Percentiles rank a stretch among this genome's conserved stretches.
Evolutionary conservation across 2,888 invertebrate genomes (phyloP).

Genomic region (Lasioglossum malachurum): DNA sequence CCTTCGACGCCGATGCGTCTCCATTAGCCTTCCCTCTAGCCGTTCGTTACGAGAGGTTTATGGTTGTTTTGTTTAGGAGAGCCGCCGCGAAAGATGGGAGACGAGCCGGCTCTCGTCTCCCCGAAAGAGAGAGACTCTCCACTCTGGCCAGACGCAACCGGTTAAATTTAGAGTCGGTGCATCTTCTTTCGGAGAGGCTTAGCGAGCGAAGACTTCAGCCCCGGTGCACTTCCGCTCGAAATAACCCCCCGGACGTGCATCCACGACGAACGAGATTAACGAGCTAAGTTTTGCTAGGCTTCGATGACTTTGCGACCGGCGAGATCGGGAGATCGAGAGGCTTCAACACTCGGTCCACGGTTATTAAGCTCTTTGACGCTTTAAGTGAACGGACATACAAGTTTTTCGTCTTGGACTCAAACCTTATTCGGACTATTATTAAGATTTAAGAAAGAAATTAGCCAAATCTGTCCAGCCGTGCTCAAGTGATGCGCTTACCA

Average conservation of each 20-base stretch:
- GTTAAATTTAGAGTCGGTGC: conserved; percentile 64
- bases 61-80: conserved; percentile 32
- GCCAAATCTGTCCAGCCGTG: no score
- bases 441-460: no score
- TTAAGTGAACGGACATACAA: neutral
- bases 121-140: neutral
- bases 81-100: neutral
- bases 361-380: neutral
- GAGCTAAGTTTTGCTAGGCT: conserved; percentile 18
- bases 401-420: neutral
- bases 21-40: conserved; percentile 35
- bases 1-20: conserved; percentile 52
- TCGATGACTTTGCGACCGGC: conserved; percentile 30
- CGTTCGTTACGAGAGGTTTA: conserved; percentile 24
- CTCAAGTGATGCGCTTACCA: no score
- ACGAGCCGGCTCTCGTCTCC: neutral
- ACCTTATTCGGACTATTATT: no score
- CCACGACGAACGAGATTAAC: conserved; percentile 57
- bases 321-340: neutral
- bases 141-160: conserved; percentile 8
- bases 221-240: conserved; percentile 60
- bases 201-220: conserved; percentile 30
- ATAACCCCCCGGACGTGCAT: conserved; percentile 56
- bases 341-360: neutral
- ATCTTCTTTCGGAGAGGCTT: conserved; percentile 50